Evolutionary conservation across 2,888 invertebrate genomes (phyloP), one percentile per base, ranked within the genome.

Genomic region (Siphonodentalium dalli): DNA sequence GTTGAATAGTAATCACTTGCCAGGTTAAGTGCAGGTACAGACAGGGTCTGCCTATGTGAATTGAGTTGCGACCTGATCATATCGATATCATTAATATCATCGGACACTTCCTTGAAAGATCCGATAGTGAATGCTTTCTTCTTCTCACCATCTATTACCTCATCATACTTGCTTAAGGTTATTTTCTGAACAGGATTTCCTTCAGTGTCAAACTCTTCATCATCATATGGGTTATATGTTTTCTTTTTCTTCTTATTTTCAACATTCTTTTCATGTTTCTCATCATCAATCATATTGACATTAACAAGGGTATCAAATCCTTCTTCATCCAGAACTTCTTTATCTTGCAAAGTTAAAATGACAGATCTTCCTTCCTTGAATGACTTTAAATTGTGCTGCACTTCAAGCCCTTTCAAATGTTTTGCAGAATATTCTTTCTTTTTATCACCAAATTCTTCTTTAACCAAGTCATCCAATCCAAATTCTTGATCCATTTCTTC

Each of bases 401-500:
- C 92, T 68, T 87, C 87, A 42, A 99, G 84, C 0, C 97, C 97
- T 66, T 85, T 86, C 49, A 97, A 85, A 82, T 91, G 86, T 69
- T 84, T 86, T 41, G 87, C 86, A 1, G 87, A 84, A 81, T 95
- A 95, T 5, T 88, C 86, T 66, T 74, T 57, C 31, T 33, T 48
- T 15, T 49, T 54, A n/a, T 33, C 52, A 43, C 84, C 83, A 62
- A 87, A 86, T 71, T 92, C 92, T 66, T 90, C 88, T 62, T 90
- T 90, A n/a, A 96, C 87, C 41, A 95, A 84, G 69, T 89, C 90
- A 13, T 88, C 87, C 57, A 95, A 88, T 27, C 95, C 96, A 85
- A 97, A 96, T 79, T 92, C 94, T 65, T 88, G 90, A 83, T 98
- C 98, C 86, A 98, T 87, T 83, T 97, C 94, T 82, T 96, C 93